Evolutionary conservation across 2,888 invertebrate genomes (phyloP), one percentile per base, ranked within the genome.

Genomic region (Papilio gigon): DNA sequence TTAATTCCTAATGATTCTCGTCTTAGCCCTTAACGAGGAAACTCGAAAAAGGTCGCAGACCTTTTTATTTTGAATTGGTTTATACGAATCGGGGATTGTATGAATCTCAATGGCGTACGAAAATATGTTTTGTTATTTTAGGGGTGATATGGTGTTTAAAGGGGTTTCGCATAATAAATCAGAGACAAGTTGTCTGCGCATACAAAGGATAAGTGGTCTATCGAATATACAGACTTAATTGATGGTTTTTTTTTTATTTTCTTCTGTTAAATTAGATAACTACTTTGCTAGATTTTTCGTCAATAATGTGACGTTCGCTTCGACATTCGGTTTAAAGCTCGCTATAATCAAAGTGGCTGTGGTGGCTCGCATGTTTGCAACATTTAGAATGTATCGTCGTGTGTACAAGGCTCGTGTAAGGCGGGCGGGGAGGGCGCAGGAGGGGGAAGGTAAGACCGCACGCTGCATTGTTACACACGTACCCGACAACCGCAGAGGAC

Each of bases 1-100:
- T 92, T 92, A 92, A 92, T 91, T 91, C 92, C 90, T 92, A 92
- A 92, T 92, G 92, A 92, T 92, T 91, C 90, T 89, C 92, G 90
- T 92, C 92, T 91, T 90, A 91, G 91, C 85, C 89, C 88, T 90
- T 92, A 92, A 92, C 91, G 91, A 91, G 91, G 90, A 89, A 89
- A 90, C 89, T 89, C 87, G 88, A 89, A 90, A 92, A 90, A 89
- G 89, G 90, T 87, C 89, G 87, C 84, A 84, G 86, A 88, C 86
- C 86, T 89, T 90, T 90, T 89, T 89, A 87, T 89, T 86, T 89
- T 86, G 86, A 87, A 89, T 89, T 87, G 86, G 82, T 87, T 81
- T 78, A 80, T 84, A 79, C 80, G 81, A 80, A 81, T 84, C 83
- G 82, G 85, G 84, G 83, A 87, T 87, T 86, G 84, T 84, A 84